Base-by-base conservation (phyloP, 2,888 invertebrate species). In the Thumatha senex region DNA sequence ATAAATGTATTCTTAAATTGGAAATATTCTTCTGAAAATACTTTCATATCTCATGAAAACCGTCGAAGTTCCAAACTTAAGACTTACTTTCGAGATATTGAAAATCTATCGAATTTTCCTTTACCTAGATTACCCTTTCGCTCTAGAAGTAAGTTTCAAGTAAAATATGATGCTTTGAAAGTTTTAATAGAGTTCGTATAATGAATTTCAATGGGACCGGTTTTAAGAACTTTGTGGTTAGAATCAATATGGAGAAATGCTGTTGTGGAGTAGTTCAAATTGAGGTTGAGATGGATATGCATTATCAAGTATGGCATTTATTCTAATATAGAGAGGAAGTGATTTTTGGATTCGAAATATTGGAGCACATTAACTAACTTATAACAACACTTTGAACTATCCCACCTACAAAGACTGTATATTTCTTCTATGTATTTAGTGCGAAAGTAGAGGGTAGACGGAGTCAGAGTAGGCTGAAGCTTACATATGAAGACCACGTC, bases 81-180 rank as follows among this genome's bases (percentile, higher is more conserved):
- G 5, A 44, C 48, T 38, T 59, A 54, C 49, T 61, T 59, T 67
- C 54, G 48, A 59, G 59, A 66, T 72, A 72, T 74, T 71, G 68
- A 69, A 73, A 74, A 71, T 71, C 72, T 68, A 74, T 73, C 58
- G 72, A 62, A 70, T 67, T 67, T 71, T 74, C n/a, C 63, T 64
- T 71, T 69, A 71, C 71, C 69, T 73, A 69, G 61, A 73, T 72
- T 66, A 68, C 62, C 57, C 63, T 47, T 63, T 62, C 58, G 47
- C 60, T 67, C 46, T 43, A 48, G 35, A 68, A 53, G 61, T 67
- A 61, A 62, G 58, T 67, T 61, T 40, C 18, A 36, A 67, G 57
- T 64, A 48, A 56, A 64, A 57, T 59, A 62, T 62, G 62, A 58
- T 54, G 56, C 58, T 62, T 67, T 64, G 43, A 62, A 63, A 67